These are phyloP conservation scores for Tarsius wallacei DNA, from an alignment of 2,797 vertebrate genomes.

Conservation along the genomic window DNA sequence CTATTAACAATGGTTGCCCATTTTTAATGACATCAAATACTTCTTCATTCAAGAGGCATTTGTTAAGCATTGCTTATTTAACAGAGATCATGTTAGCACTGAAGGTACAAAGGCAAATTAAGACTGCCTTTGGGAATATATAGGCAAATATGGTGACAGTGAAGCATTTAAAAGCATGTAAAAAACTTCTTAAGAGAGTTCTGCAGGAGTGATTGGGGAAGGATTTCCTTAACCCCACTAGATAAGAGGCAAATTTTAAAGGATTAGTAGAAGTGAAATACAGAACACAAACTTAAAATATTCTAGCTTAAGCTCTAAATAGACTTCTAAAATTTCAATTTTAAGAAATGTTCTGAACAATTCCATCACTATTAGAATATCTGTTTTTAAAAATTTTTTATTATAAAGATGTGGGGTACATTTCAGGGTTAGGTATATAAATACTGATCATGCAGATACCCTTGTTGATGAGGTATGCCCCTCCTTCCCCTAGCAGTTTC, in stretches of 20 bases:
- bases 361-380: neutral
- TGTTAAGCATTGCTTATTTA: neutral
- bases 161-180: neutral
- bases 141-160: neutral
- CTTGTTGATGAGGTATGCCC: too few species aligned
- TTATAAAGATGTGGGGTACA: too few species aligned
- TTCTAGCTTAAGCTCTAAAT: neutral
- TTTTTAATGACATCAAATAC: neutral
- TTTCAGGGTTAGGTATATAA: too few species aligned
- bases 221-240: neutral
- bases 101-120: neutral
- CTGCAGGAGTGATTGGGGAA: neutral
- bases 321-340: neutral
- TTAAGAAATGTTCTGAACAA: neutral
- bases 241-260: neutral
- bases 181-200: constrained; percentile 29
- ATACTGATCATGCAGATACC: too few species aligned
- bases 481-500: too few species aligned
- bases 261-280: neutral
- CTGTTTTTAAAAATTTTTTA: too few species aligned
- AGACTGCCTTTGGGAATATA: neutral
- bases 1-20: neutral
- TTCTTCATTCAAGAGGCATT: neutral
- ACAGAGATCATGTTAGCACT: neutral
- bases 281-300: neutral